Evolutionary conservation across 1,140 invertebrate genomes (phyloP).

Genomic region (Uloborus diversus): DNA sequence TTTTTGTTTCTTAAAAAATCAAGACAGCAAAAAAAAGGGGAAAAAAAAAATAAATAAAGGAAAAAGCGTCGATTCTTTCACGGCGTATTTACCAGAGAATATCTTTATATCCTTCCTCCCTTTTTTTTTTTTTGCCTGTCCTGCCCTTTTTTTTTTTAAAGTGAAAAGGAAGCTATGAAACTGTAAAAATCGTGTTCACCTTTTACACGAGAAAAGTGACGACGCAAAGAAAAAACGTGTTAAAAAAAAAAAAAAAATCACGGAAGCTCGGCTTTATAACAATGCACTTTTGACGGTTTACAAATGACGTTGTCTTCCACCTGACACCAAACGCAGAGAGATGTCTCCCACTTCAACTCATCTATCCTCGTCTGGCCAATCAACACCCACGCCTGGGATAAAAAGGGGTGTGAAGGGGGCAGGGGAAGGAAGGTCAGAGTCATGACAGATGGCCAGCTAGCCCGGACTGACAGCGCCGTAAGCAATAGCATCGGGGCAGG

Average conservation of each 20-base stretch:
- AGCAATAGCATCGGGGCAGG: too few species aligned
- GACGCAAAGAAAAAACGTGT: neutral
- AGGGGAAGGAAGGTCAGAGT: neutral
- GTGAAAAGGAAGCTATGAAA: slow-evolving; percentile 10
- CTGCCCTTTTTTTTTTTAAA: neutral
- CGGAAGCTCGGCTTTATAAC: slow-evolving; percentile 28
- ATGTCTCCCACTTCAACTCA: slow-evolving; percentile 15
- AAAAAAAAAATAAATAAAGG: too few species aligned
- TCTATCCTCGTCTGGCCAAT: slow-evolving; percentile 48
- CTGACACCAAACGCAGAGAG: slow-evolving; percentile 18
- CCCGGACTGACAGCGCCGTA: neutral
- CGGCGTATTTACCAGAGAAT: too few species aligned
- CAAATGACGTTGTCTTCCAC: slow-evolving; percentile 49
- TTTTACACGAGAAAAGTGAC: neutral
- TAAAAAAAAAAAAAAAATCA: slow-evolving; percentile 37
- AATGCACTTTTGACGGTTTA: slow-evolving; percentile 51
- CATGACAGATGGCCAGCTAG: slow-evolving; percentile 8
- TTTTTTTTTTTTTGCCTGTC: too few species aligned
- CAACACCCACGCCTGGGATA: slow-evolving; percentile 24
- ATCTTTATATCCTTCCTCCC: too few species aligned
- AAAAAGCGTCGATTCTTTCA: too few species aligned
- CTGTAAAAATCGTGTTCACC: slow-evolving; percentile 39
- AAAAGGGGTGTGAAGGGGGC: neutral
- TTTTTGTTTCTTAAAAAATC: too few species aligned
- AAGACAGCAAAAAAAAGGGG: too few species aligned